A percentile compares a stretch with the other conserved stretches of the same genome.
Evolutionary conservation across 2,888 invertebrate species (phyloP).

Genomic region (Lepidochitona cinerea): DNA sequence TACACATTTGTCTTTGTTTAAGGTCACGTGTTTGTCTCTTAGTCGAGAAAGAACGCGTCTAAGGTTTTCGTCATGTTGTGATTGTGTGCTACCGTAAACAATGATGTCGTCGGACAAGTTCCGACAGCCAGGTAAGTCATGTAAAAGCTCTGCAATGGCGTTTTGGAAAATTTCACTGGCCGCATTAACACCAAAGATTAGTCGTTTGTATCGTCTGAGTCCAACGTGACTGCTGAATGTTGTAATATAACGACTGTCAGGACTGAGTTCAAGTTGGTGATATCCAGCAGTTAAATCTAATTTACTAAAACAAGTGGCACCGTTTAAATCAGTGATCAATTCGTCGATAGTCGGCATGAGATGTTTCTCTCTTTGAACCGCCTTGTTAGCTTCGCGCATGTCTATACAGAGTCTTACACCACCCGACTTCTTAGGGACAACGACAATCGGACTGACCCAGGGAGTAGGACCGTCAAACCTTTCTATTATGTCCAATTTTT

Average conservation of each 20-base stretch:
- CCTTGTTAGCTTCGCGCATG: conserved; percentile 42
- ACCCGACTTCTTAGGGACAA: conserved; percentile 34
- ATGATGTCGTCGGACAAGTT: conserved; percentile 69
- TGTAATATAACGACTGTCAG: conserved; percentile 43
- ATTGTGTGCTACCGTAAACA: no score
- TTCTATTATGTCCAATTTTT: conserved; percentile 26
- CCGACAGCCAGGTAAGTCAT: conserved; percentile 57
- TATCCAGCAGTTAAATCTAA: conserved; percentile 39
- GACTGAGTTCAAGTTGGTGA: conserved; percentile 38
- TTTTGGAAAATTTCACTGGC: conserved; percentile 72
- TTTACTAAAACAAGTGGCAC: conserved; percentile 35
- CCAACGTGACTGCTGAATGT: conserved; percentile 41
- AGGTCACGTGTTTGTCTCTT: no score
- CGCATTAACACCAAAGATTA: conserved; percentile 47
- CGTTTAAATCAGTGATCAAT: conserved; percentile 37
- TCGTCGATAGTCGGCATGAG: conserved; percentile 40
- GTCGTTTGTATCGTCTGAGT: conserved; percentile 35
- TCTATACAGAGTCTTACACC: conserved; percentile 42
- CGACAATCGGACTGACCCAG: conserved; percentile 21
- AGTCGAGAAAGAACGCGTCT: conserved; percentile 60
- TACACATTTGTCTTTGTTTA: no score
- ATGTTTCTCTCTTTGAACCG: conserved; percentile 38
- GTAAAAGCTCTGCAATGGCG: conserved; percentile 61
- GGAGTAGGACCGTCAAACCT: conserved; percentile 38
- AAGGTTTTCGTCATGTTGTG: no score